Percentiles rank a stretch among this genome's conserved stretches.
phyloP scores from a whole-genome alignment of 2,113 vertebrate genomes.

The Acanthochromis polyacanthus region DNA sequence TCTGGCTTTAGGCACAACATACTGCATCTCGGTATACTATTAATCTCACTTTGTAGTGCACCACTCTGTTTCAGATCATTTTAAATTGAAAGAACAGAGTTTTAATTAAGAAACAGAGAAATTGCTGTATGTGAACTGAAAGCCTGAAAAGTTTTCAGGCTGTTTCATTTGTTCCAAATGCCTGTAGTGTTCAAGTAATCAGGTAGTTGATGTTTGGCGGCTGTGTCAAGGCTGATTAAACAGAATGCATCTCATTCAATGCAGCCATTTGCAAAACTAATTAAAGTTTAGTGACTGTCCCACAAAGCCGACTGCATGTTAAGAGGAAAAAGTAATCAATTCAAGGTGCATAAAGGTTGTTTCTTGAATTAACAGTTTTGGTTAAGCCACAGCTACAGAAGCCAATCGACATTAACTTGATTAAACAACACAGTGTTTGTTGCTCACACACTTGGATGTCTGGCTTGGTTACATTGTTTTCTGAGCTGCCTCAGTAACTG shows the following conservation, averaged over 20 bases:
- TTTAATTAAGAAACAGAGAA: too few species aligned
- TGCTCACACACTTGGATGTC: constrained; percentile 19
- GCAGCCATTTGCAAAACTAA: constrained; percentile 74
- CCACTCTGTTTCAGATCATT: too few species aligned
- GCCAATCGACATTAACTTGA: constrained; percentile 53
- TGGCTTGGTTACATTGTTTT: constrained; percentile 5
- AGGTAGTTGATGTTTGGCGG: constrained; percentile 35
- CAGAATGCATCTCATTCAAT: constrained; percentile 53
- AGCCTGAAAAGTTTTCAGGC: background rate
- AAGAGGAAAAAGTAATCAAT: constrained; percentile 24
- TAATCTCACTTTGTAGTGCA: too few species aligned
- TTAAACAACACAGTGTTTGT: constrained; percentile 38
- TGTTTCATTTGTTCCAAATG: constrained; percentile 22
- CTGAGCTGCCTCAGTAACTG: constrained; percentile 21
- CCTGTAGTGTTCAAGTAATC: constrained; percentile 22
- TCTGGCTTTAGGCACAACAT: too few species aligned
- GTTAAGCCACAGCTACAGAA: constrained; percentile 43
- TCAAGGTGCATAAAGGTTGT: constrained; percentile 49
- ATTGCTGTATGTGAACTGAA: too few species aligned
- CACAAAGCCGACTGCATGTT: constrained; percentile 54
- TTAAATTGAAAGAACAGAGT: too few species aligned
- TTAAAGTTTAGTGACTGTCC: constrained; percentile 66
- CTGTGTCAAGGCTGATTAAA: constrained; percentile 38
- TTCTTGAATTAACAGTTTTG: constrained; percentile 54
- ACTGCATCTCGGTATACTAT: too few species aligned